Conservation (phyloP, 1,140 invertebrate species). For the Hyles vespertilio region DNA sequence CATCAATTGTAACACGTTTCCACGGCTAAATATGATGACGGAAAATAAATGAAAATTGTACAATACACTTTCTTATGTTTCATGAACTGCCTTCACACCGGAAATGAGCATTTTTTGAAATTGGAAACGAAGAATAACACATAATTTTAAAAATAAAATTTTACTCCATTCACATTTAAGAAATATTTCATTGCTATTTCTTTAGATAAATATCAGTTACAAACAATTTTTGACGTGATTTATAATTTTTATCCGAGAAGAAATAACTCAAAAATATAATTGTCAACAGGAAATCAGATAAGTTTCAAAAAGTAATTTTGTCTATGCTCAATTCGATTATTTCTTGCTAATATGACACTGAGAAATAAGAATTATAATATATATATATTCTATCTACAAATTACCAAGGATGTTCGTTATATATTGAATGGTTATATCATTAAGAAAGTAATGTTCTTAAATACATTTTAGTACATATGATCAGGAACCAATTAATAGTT, state of each 20-base stretch:
- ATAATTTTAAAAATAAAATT: conserved; percentile 26
- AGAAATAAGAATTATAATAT: too few relatives aligned
- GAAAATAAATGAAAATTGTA: conserved; percentile 73
- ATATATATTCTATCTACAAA: too few relatives aligned
- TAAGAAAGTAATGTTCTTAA: too few relatives aligned
- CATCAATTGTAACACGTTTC: conserved; percentile 59
- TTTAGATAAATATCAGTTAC: conserved; percentile 16
- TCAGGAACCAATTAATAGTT: too few relatives aligned
- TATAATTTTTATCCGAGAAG: not conserved
- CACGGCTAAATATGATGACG: conserved; percentile 68
- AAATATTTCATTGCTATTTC: conserved; percentile 61
- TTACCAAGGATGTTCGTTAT: too few relatives aligned
- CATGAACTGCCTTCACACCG: conserved; percentile 69
- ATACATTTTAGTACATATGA: too few relatives aligned
- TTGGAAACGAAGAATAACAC: conserved; percentile 41
- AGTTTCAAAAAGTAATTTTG: conserved; percentile 21
- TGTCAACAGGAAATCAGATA: conserved; percentile 37
- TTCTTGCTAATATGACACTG: not conserved
- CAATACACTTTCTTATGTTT: conserved; percentile 71
- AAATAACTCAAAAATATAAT: conserved; percentile 24
- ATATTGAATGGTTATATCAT: too few relatives aligned
- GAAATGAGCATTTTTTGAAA: conserved; percentile 59
- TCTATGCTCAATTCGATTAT: conserved; percentile 18
- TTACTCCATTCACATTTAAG: conserved; percentile 28
- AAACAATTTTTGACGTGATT: not conserved